Evolutionary conservation across 2,888 invertebrate species (phyloP).

Genomic region (Pseudeuparius sepicola): DNA sequence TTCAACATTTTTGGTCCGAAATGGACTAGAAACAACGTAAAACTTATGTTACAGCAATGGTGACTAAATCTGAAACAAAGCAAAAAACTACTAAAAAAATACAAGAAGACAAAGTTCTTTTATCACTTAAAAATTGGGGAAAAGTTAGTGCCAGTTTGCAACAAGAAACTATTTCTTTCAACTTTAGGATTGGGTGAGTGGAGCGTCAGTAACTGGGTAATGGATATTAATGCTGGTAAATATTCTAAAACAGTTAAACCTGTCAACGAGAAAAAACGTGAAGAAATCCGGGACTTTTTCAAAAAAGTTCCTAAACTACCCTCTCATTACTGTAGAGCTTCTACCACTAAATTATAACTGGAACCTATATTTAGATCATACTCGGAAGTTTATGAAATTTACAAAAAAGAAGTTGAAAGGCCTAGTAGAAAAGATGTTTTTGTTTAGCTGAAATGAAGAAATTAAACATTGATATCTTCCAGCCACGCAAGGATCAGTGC

Average conservation of each 20-base stretch:
- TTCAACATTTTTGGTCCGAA: conserved; percentile 14
- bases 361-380: conserved; percentile 16
- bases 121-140: conserved; percentile 14
- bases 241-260: conserved; percentile 11
- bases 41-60: conserved; percentile 12
- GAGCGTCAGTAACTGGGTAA: conserved; percentile 15
- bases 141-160: conserved; percentile 13
- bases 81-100: conserved; percentile 4
- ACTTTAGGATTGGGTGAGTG: conserved; percentile 16
- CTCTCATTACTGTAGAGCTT: conserved; percentile 18
- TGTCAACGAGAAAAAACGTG: conserved; percentile 10
- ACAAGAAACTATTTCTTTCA: conserved; percentile 15
- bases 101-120: conserved; percentile 7
- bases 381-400: conserved; percentile 14
- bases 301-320: conserved; percentile 16
- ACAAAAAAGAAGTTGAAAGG: conserved; percentile 8
- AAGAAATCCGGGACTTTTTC: conserved; percentile 13
- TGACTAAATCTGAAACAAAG: conserved; percentile 10
- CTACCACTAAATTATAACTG: conserved; percentile 18
- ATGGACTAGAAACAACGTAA: conserved; percentile 15
- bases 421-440: conserved; percentile 14
- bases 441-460: conserved; percentile 14
- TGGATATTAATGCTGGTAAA: conserved; percentile 12
- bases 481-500: conserved; percentile 18
- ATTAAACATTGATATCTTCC: conserved; percentile 16